Base-by-base conservation (phyloP, 2,888 invertebrate genomes). In the Nemapogon koenigi region DNA sequence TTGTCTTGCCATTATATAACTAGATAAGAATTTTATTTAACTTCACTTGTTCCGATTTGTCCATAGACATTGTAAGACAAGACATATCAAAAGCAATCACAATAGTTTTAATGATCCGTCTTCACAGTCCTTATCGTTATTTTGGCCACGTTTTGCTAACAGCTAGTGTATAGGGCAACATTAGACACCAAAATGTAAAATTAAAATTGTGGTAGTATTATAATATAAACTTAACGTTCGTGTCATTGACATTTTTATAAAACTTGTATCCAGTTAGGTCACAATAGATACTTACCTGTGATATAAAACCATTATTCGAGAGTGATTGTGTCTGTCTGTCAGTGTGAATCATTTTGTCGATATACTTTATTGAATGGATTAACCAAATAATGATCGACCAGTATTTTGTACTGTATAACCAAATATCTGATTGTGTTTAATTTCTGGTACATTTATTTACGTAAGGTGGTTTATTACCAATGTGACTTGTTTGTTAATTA, bases 281-380 rank as follows among this genome's bases (percentile, higher is more conserved):
- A 67, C 72, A 71, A 59, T 71, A 70, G 72, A 61, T 64, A 59
- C n/a, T n/a, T n/a, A n/a, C 71, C 76, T 78, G 76, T 76, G 76
- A 76, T 76, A 76, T 71, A 65, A n/a, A n/a, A 61, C 62, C 60
- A 57, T 60, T 57, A 61, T 45, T 66, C 62, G 57, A 62, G 68
- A 56, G 64, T 69, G 72, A 52, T 61, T 64, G 72, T 67, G 69
- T 62, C 53, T 62, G 63, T 62, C 55, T 54, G 44, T 55, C 60
- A 47, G 66, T 59, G 67, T 67, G 68, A 52, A 11, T 27, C 37
- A 16, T 8, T 26, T 10, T 14, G 13, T 28, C 8, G 17, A 6
- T 37, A 16, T 4, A n/a, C 33, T n/a, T n/a, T 16, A 35, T 16
- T 15, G 4, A 14, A 11, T 13, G n/a, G n/a, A n/a, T n/a, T 11